Evolutionary conservation across 2,888 invertebrate genomes (phyloP).

Genomic region (Leucoma salicis): DNA sequence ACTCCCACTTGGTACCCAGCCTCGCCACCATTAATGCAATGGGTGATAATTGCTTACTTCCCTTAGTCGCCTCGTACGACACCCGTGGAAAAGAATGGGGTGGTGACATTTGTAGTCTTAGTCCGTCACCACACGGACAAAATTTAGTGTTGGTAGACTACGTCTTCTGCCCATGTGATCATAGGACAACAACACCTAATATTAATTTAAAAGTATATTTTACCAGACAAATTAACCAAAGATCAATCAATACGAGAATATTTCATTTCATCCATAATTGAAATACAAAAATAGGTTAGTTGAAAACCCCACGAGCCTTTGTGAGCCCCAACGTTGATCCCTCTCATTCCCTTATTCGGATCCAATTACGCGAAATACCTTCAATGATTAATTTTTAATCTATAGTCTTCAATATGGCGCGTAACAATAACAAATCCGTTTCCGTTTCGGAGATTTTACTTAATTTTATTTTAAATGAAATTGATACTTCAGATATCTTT

Average conservation of each 20-base stretch:
- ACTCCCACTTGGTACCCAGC: no score
- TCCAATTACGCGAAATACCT: slow-evolving; percentile 44
- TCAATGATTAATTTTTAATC: slow-evolving; percentile 44
- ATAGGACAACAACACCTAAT: no score
- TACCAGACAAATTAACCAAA: background rate
- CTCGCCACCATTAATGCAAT: no score
- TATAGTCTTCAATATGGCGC: slow-evolving; percentile 17
- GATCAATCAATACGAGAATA: background rate
- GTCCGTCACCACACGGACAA: no score
- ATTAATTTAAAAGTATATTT: no score
- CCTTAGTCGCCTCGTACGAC: no score
- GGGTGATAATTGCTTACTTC: no score
- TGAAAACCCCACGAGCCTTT: slow-evolving; percentile 26
- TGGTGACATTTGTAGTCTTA: no score
- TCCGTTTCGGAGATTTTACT: background rate
- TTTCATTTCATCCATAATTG: slow-evolving; percentile 15
- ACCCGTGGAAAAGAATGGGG: no score
- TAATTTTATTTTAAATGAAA: background rate
- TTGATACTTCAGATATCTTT: no score
- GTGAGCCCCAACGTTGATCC: slow-evolving; percentile 34
- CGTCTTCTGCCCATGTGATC: no score
- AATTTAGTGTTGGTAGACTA: no score
- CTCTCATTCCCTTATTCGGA: slow-evolving; percentile 39
- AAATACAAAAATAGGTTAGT: slow-evolving; percentile 33
- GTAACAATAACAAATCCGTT: slow-evolving; percentile 19